Evolutionary conservation across 2,113 vertebrate genomes (phyloP), one percentile per base, ranked within the genome.

Genomic region (Ceyx margarethae): DNA sequence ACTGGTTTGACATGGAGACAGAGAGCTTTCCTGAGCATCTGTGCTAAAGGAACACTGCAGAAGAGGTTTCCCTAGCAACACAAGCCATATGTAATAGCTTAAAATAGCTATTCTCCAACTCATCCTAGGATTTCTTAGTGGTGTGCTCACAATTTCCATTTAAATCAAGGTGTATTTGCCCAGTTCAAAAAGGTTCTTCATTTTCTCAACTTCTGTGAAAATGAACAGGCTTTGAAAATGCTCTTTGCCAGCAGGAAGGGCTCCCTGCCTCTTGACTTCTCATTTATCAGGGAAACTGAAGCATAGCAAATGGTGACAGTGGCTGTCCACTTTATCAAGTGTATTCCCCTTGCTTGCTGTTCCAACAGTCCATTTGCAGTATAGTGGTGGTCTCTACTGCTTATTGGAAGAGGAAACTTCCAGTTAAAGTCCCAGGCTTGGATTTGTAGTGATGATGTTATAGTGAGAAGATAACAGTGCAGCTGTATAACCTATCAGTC

Each of bases 31-130:
- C 91, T 82, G 81, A 89, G 90, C 95, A 95, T 93, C 96, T 96
- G 96, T 89, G 91, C 82, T 89, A 73, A 82, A 72, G 22, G 95
- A 92, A 15, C 94, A 33, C 85, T 87, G 81, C 22, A 90, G 29
- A 77, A 78, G 86, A 95, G 83, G 96, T 97, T 97, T 96, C 96
- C 97, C 86, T 97, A 91, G 97, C 94, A 97, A 97, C 97, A 3
- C 87, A 87, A 94, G 73, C 91, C 93, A 91, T 96, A 95, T 81
- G 92, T 83, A 96, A 93, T 74, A 58, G 79, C 96, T 94, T 79
- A 96, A 92, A 97, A 97, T 97, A 97, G 94, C 90, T 84, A 73
- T 91, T 89, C 88, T 87, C 48, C 85, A 91, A 77, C 94, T 95
- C 48, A 50, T 50, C 92, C 65, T 85, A 85, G 85, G 95, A 91